Percentiles rank a stretch among this genome's conserved stretches.
Evolutionary conservation across 2,888 invertebrate species (phyloP).

Genomic region (Philhelius pedissequus): DNA sequence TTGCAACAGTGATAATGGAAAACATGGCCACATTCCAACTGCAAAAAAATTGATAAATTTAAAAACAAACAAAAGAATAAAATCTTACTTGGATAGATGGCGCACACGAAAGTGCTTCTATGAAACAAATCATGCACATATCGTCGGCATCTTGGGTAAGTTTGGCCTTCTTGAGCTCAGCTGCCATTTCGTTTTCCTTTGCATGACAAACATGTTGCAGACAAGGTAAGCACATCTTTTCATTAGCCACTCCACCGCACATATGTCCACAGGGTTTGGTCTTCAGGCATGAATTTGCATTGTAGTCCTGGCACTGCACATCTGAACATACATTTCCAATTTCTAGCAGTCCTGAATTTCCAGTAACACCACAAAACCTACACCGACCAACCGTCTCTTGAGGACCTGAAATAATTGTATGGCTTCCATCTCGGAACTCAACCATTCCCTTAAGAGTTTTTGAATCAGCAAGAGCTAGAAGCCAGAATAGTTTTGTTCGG

Average conservation of each 20-base stretch:
- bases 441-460: conserved; percentile 93
- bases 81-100: conserved; percentile 90
- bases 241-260: conserved; percentile 95
- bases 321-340: conserved; percentile 97
- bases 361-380: conserved; percentile 93
- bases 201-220: conserved; percentile 88
- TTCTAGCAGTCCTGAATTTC: conserved; percentile 90
- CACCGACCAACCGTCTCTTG: conserved; percentile 86
- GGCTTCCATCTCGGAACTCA: conserved; percentile 90
- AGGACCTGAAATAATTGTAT: conserved; percentile 79
- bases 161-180: conserved; percentile 77
- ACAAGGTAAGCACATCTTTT: conserved; percentile 92
- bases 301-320: conserved; percentile 91
- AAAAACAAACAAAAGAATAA: not conserved
- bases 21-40: conserved; percentile 96
- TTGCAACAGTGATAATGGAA: conserved; percentile 96
- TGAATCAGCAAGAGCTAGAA: conserved; percentile 94
- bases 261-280: conserved; percentile 92
- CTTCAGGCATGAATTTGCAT: conserved; percentile 87
- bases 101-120: conserved; percentile 96
- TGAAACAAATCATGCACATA: conserved; percentile 99
- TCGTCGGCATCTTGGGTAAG: conserved; percentile 98
- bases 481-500: conserved; percentile 96
- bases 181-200: conserved; percentile 76
- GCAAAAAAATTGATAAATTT: conserved; percentile 51